Conservation (phyloP, 2,797 vertebrate species). For the Coccyzus lansbergi region DNA sequence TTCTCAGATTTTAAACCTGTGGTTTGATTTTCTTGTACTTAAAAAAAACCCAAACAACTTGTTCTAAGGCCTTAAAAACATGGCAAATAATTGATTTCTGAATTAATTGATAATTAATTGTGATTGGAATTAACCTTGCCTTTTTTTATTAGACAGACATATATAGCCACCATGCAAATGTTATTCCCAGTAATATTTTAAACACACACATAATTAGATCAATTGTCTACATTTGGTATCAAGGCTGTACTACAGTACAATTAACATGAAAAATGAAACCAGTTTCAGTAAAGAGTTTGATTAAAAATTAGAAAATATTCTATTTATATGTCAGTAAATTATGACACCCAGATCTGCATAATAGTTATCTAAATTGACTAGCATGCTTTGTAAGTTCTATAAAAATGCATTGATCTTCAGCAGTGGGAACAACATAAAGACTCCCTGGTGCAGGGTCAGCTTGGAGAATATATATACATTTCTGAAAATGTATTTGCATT, state of each 20-base stretch:
- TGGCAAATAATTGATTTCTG: neutral
- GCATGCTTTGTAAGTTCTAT: neutral
- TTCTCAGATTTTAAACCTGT: neutral
- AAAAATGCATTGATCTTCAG: neutral
- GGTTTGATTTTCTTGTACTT: neutral
- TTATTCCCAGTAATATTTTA: neutral
- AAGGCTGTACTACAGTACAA: neutral
- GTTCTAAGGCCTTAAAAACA: neutral
- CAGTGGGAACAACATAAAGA: neutral
- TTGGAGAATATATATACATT: neutral
- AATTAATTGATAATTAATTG: neutral
- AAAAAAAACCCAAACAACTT: neutral
- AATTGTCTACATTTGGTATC: neutral
- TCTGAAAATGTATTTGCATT: neutral
- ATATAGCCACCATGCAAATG: neutral
- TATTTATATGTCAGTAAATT: neutral
- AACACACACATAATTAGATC: neutral
- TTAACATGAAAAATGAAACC: neutral
- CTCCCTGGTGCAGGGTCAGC: neutral
- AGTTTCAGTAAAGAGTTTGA: neutral
- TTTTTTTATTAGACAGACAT: neutral
- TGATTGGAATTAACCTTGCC: neutral
- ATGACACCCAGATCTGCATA: neutral
- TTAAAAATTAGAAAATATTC: neutral
- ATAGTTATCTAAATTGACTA: neutral